Base-by-base conservation (phyloP, 2,797 vertebrate species). In the Sebastes vulpes region DNA sequence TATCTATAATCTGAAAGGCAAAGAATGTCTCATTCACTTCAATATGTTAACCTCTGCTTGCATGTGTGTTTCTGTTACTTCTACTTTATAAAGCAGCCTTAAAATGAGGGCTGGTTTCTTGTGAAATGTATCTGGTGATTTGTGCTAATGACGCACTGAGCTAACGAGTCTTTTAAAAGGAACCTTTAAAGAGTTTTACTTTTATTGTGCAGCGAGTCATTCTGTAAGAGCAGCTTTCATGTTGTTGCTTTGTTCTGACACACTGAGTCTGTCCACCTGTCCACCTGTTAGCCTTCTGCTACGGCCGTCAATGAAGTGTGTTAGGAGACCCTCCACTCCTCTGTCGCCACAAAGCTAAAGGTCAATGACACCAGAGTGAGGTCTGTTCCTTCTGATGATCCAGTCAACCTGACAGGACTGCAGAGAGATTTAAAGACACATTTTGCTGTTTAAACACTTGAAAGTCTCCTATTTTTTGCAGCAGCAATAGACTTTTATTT, bases 161-260 rank as follows among this genome's bases (percentile, higher is more conserved):
- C 57, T 21, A 50, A 72, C 1, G 2, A 4, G 7, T 5, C 23
- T 5, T 54, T 69, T n/a, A 20, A 56, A 70, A 46, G 35, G 18
- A 2, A 7, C 12, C 1, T 38, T 38, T 6, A 6, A 6, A 25
- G n/a, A 5, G 5, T 58, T 56, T 6, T 7, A 7, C 23, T 9
- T 42, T 6, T 42, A 6, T 10, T 9, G 57, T 77, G 53, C 57
- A 31, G 12, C 32, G 61, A 84, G 65, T 85, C 65, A 64, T 4
- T 53, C 65, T 58, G 8, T 38, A 11, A 52, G 25, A 75, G 59
- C 0, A 21, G 70, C 59, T 65, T 70, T 86, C 23, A 59, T 68
- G 72, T 42, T 12, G 38, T 3, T 16, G 25, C 73, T 85, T 76
- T 78, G 75, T 76, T 75, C 9, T 83, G 66, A 48, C 89, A 75